Conservation (phyloP, 1,140 invertebrate species). For the Eurosta solidaginis region DNA sequence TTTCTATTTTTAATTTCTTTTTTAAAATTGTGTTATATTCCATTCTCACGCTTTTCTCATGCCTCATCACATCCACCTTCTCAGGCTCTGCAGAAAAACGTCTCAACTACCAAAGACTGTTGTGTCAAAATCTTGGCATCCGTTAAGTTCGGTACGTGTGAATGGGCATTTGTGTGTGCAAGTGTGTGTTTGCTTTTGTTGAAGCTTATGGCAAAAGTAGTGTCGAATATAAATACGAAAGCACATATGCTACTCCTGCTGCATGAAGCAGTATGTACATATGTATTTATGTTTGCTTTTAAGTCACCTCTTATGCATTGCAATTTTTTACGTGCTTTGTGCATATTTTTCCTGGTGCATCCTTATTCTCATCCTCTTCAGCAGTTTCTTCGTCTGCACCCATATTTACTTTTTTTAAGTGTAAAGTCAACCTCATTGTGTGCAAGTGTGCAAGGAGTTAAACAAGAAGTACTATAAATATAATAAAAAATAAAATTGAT, state of each 20-base stretch:
- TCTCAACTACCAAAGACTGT: background rate
- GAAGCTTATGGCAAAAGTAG: background rate
- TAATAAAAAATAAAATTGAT: background rate
- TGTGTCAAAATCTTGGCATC: conserved; percentile 18
- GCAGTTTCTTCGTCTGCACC: background rate
- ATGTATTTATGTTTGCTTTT: too few species aligned
- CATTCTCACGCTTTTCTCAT: background rate
- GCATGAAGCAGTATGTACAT: background rate
- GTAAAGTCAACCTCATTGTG: background rate
- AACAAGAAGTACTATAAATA: background rate
- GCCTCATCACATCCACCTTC: background rate
- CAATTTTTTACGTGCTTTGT: background rate
- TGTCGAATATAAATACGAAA: too few species aligned
- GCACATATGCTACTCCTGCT: background rate
- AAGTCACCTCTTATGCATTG: background rate
- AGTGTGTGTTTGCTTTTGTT: background rate
- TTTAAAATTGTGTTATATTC: too few species aligned
- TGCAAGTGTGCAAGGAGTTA: too few species aligned
- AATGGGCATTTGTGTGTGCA: background rate
- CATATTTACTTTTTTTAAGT: background rate
- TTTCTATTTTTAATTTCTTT: background rate
- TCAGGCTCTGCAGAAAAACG: background rate
- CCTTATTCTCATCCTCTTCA: background rate
- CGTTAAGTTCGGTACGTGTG: background rate
- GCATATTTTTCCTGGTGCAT: background rate